These are phyloP conservation scores for Microcebus griseorufus DNA, from an alignment of 2,113 vertebrate genomes.

Conservation along the genomic window DNA sequence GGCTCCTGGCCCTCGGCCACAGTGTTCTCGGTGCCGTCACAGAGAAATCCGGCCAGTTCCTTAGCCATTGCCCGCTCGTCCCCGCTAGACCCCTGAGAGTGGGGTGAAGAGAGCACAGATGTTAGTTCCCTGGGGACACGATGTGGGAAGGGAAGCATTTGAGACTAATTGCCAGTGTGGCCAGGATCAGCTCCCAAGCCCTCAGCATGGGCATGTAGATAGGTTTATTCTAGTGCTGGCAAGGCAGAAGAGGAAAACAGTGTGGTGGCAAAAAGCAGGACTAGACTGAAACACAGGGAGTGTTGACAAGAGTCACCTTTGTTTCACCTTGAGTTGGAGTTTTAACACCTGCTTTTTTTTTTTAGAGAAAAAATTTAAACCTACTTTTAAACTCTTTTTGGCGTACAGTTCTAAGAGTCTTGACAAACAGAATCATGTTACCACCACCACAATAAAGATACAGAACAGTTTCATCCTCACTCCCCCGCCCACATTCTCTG, in stretches of 20 bases:
- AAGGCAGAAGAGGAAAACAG: neutral
- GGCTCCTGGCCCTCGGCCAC: constrained; percentile 92
- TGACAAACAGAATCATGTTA: neutral
- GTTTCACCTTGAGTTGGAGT: neutral
- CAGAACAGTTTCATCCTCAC: neutral
- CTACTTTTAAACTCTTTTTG: neutral
- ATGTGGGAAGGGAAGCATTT: neutral
- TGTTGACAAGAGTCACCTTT: neutral
- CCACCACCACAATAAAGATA: neutral
- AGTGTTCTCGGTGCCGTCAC: constrained; percentile 80
- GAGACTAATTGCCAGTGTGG: neutral
- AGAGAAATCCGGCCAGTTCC: constrained; percentile 85
- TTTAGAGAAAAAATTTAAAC: neutral
- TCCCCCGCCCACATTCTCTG: neutral
- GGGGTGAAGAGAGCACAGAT: neutral
- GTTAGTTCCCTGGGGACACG: neutral
- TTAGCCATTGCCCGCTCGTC: constrained; percentile 94
- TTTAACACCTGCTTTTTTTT: neutral
- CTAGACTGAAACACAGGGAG: neutral
- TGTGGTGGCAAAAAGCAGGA: neutral
- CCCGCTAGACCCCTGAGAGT: constrained; percentile 90
- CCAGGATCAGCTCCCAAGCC: neutral
- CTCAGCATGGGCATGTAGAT: accelerated
- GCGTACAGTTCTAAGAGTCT: neutral
- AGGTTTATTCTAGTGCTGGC: neutral